phyloP scores from a whole-genome alignment of 2,113 vertebrate species.

The Mesoclemmys tuberculata region DNA sequence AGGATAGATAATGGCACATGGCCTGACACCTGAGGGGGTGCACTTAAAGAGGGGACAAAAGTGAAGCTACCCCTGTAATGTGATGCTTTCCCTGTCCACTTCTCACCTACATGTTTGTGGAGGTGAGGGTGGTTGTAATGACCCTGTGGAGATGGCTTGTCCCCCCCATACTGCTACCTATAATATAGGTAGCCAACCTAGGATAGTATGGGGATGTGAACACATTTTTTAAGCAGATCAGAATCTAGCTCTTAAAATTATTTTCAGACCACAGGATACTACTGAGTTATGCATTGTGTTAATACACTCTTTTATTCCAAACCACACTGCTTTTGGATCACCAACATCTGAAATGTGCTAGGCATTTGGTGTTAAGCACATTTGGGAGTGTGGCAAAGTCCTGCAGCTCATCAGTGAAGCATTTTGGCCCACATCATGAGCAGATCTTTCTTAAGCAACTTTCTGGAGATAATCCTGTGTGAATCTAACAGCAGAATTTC shows the following conservation, averaged over 20 bases:
- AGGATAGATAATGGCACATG: background rate
- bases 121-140: fast-evolving
- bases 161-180: background rate
- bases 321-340: fast-evolving
- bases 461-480: background rate
- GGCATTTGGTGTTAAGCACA: background rate
- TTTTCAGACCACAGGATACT: background rate
- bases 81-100: fast-evolving
- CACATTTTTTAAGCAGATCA: background rate
- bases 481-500: background rate
- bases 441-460: conserved; percentile 3
- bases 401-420: conserved; percentile 41
- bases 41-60: background rate
- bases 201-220: background rate
- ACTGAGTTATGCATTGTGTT: background rate
- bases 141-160: fast-evolving
- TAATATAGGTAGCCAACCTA: background rate
- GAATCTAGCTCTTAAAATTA: background rate
- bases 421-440: conserved; percentile 38
- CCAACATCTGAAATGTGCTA: background rate
- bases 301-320: background rate
- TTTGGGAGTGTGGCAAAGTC: conserved; percentile 22
- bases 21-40: background rate
- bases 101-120: fast-evolving
- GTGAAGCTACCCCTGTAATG: background rate